Evolutionary conservation across 2,113 vertebrate genomes (phyloP).

Genomic region (Montifringilla adamsi): DNA sequence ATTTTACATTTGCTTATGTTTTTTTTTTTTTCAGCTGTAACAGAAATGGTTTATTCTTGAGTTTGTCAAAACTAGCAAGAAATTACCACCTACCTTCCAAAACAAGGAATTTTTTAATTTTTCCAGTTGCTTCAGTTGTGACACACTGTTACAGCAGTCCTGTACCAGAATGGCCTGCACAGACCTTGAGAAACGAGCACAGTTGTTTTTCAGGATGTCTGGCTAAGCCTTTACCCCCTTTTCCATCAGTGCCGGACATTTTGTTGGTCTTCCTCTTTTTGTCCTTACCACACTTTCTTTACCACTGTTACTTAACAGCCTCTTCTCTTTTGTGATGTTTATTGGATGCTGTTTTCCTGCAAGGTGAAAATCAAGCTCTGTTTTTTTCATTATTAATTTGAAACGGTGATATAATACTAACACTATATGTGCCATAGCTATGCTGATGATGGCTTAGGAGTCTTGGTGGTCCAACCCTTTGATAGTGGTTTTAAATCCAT

Average conservation of each 20-base stretch:
- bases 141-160: not conserved
- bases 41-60: not conserved
- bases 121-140: not conserved
- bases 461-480: not conserved
- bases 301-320: not conserved
- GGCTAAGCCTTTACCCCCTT: not conserved
- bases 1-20: not conserved
- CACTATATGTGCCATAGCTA: not conserved
- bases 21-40: not conserved
- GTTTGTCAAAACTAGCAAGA: not conserved
- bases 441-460: not conserved
- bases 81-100: not conserved
- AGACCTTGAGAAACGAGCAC: not conserved
- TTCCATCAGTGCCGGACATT: not conserved
- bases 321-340: not conserved
- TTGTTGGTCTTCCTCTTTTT: conserved; percentile 2
- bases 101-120: not conserved
- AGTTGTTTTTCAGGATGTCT: not conserved
- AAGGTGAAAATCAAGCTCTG: not conserved
- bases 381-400: not conserved
- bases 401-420: not conserved
- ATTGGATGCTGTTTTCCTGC: not conserved
- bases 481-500: not conserved
- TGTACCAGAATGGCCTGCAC: not conserved
- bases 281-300: not conserved